Evolutionary conservation across 2,888 invertebrate genomes (phyloP), one percentile per base, ranked within the genome.

Genomic region (Chamaedrilus cognettii): DNA sequence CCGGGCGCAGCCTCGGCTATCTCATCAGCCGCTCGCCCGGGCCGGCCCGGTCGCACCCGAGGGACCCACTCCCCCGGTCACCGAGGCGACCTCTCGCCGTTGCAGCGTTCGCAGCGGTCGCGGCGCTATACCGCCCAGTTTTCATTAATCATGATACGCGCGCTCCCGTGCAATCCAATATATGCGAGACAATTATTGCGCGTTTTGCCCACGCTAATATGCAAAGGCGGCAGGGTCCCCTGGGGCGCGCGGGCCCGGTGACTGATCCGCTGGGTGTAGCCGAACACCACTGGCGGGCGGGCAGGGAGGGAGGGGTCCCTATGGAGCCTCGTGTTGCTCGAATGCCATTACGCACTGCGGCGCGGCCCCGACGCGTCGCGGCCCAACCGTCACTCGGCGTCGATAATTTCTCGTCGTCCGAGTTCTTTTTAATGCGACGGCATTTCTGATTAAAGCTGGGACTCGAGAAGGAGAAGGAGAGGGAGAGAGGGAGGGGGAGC

Each of bases 71-170:
- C 42, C 42, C 19, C 42, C 42, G 11, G 11, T 11, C 19, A 42
- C 42, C 42, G 11, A 11, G n/a, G n/a, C n/a, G n/a, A n/a, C n/a
- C n/a, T n/a, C n/a, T n/a, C n/a, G n/a, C n/a, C n/a, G n/a, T n/a
- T n/a, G n/a, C n/a, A n/a, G n/a, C n/a, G n/a, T n/a, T n/a, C n/a
- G n/a, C n/a, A n/a, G n/a, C n/a, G n/a, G n/a, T n/a, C n/a, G n/a
- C n/a, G n/a, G n/a, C n/a, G n/a, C n/a, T n/a, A n/a, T n/a, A n/a
- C n/a, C n/a, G n/a, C n/a, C n/a, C n/a, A 52, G 55, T 52, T 52
- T 52, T 52, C 55, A 52, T 52, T 52, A 52, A 52, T 52, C 55
- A 52, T 52, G 19, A 42, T n/a, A 42, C 19, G 19, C 42, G 42
- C 11, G 5, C 23, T 7, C 26, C 26, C 23, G 28, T 23, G 28